Evolutionary conservation across 1,140 invertebrate species (phyloP), one percentile per base, ranked within the genome.

Genomic region (Aphaenogaster floridana): DNA sequence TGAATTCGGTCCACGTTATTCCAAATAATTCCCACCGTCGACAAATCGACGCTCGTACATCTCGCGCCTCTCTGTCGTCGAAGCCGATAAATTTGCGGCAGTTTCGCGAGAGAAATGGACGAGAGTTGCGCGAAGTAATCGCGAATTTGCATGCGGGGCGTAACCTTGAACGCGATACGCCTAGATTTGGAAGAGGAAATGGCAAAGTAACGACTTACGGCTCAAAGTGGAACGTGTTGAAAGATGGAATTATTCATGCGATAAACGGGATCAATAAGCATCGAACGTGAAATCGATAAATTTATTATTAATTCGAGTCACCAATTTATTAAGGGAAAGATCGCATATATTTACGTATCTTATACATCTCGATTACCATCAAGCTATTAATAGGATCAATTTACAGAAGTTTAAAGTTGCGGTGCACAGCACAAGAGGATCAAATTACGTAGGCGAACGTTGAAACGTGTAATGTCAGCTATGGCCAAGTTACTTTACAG

Each of bases 101-200:
- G 42, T 74, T 71, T 80, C 21, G 21, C 50, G 4, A 11, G 39
- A 15, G 48, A 66, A 68, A 83, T 84, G 69, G 57, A 84, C 34
- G 59, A 63, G 69, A 84, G 80, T 84, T 61, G 54, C 54, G 80
- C 80, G 54, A 76, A 84, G 69, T 84, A 84, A 84, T 84, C 80
- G 69, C 42, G 11, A 50, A 76, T 84, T 84, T 84, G 80, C 80
- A 84, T 84, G 80, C 80, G 54, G 52, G 45, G 42, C 42, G 80
- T 71, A 76, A 84, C 80, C 80, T 84, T 84, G 80, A 84, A 84
- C 69, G 80, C 80, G 54, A 84, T 84, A 52, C 69, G 80, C 42
- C 69, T 50, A 84, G 80, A 76, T 84, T 84, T 39, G 54, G 34
- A 28, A 34, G 54, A 61, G 69, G 50, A 63, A 74, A 84, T 63